Evolutionary conservation across 2,113 vertebrate species (phyloP).

Genomic region (Macaca fascicularis): DNA sequence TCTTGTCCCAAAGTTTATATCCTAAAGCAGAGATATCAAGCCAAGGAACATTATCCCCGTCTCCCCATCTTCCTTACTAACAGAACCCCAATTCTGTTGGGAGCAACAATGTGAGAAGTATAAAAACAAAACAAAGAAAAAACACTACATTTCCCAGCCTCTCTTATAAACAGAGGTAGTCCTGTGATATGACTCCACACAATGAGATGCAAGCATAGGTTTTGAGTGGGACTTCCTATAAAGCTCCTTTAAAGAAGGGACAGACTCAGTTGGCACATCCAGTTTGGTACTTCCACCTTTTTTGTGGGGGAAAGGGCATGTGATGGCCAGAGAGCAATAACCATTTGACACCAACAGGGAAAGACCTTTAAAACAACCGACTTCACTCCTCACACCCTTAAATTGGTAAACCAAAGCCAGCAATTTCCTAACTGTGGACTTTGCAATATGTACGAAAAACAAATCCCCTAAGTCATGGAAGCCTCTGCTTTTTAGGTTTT

Average conservation of each 20-base stretch:
- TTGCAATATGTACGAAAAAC: not conserved
- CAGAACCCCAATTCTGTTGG: not conserved
- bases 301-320: not conserved
- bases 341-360: not conserved
- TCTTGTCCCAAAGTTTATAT: not conserved
- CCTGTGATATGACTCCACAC: not conserved
- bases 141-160: not conserved
- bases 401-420: constrained; percentile 27
- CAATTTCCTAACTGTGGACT: not conserved
- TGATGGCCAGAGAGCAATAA: not conserved
- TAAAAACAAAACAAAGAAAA: not conserved
- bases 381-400: not conserved
- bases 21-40: not conserved
- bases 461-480: not conserved
- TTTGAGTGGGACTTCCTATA: not conserved
- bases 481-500: constrained; percentile 1
- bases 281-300: not conserved
- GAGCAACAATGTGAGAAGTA: not conserved
- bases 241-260: not conserved
- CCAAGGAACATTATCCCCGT: not conserved
- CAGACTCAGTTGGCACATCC: not conserved
- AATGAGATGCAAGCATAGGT: not conserved
- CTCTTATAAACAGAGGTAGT: not conserved
- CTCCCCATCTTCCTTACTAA: not conserved
- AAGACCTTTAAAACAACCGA: not conserved